phyloP scores from a whole-genome alignment of 1,140 invertebrate species.

The Sycophaga agraensis region DNA sequence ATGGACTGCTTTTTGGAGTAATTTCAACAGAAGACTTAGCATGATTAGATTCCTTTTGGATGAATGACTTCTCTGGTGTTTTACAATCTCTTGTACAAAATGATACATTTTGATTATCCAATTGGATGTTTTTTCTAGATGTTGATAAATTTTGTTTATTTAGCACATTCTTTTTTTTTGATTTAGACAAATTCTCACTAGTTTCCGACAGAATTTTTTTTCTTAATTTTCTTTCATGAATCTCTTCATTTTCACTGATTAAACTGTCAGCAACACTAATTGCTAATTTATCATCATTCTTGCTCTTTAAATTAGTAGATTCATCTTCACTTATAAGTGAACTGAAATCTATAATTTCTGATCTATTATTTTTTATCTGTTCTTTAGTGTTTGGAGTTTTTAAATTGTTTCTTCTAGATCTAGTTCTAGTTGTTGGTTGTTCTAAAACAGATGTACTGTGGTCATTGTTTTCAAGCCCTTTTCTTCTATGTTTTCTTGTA shows the following conservation, averaged over 20 bases:
- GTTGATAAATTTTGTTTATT: too few species aligned
- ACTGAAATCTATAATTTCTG: neutral
- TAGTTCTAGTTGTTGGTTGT: neutral
- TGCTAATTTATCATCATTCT: constrained; percentile 1
- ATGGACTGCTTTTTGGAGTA: constrained; percentile 40
- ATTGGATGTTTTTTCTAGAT: neutral
- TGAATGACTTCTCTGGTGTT: constrained; percentile 2
- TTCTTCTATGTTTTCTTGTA: neutral
- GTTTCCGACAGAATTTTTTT: too few species aligned
- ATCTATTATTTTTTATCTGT: constrained; percentile 2
- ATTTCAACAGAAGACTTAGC: neutral
- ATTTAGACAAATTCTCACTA: too few species aligned
- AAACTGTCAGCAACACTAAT: constrained; percentile 6
- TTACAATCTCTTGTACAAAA: neutral
- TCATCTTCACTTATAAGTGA: constrained; percentile 20
- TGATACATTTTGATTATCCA: neutral
- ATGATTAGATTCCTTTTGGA: neutral
- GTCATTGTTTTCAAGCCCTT: neutral
- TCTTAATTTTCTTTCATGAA: too few species aligned
- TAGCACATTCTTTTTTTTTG: too few species aligned
- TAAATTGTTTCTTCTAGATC: neutral
- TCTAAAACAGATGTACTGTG: constrained; percentile 5
- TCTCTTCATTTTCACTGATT: constrained; percentile 23
- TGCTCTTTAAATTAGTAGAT: neutral
- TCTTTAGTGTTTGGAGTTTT: constrained; percentile 1